Evolutionary conservation across 1,140 invertebrate species (phyloP).

Genomic region (Pogonus chalceus): DNA sequence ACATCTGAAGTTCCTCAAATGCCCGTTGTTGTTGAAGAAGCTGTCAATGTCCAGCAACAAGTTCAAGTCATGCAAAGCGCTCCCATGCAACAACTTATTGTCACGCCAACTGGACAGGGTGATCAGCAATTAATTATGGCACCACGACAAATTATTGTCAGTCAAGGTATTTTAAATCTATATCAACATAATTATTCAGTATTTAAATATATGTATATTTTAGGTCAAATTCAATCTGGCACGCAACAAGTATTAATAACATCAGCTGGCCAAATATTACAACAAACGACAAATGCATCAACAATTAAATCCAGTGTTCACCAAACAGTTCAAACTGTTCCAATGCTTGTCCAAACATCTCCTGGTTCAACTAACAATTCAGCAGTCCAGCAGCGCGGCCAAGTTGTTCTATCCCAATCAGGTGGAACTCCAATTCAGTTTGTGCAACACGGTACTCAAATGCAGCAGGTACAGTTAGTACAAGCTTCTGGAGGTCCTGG

Average conservation of each 20-base stretch:
- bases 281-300: conserved; percentile 31
- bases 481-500: too few species aligned
- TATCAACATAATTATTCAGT: background rate
- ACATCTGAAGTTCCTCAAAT: conserved; percentile 13
- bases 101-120: conserved; percentile 17
- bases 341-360: conserved; percentile 40
- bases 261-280: conserved; percentile 5
- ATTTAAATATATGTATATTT: conserved; percentile 1
- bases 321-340: conserved; percentile 33
- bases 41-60: conserved; percentile 18
- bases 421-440: conserved; percentile 31
- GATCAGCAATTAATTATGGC: conserved; percentile 16
- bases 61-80: conserved; percentile 15
- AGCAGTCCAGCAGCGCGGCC: conserved; percentile 29
- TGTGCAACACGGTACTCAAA: conserved; percentile 26
- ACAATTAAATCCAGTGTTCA: conserved; percentile 37
- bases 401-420: conserved; percentile 34
- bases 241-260: conserved; percentile 18
- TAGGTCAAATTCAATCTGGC: conserved; percentile 1
- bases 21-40: conserved; percentile 18
- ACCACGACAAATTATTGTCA: conserved; percentile 34
- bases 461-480: too few species aligned
- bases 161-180: conserved; percentile 8
- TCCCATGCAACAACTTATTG: conserved; percentile 17
- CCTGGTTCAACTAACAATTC: too few species aligned